Base-by-base conservation (phyloP, 2,888 invertebrate species). In the Julus scandinavius region DNA sequence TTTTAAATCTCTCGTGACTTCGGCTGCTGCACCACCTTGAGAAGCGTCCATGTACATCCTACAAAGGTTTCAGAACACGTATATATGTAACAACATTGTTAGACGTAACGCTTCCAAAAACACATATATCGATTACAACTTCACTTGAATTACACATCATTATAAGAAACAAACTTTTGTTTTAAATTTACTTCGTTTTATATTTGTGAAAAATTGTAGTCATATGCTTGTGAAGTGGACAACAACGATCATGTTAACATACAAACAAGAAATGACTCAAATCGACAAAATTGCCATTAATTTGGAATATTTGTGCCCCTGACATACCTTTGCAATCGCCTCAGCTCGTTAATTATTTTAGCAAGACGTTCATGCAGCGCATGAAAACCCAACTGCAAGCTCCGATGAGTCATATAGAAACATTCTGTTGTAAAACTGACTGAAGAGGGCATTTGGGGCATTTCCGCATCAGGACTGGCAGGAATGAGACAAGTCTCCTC, bases 351-450 rank as follows among this genome's bases (percentile, higher is more conserved):
- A 91, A 95, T 96, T 90, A 93, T 91, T 91, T 93, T 93, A 40
- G 93, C 90, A 87, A 94, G 92, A 90, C 93, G 94, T 91, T 94
- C 93, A 89, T 93, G 91, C 17, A 93, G 92, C 50, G 91, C 91
- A 88, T 92, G 92, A 90, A 93, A 92, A 0, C 96, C 95, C 88
- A 98, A 94, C 92, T 97, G 96, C 88, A 98, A 94, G 87, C 97
- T 95, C 91, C 96, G 95, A 92, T 98, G 98, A 0, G 97, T 96
- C 94, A 98, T 94, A 92, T 95, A 98, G 92, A 98, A 98, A 91
- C 97, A 96, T 92, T 98, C 97, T 0, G 97, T 97, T 17, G 97
- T 95, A 92, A 98, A 98, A 91, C 95, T 96, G 91, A 95, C 97
- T 29, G 87, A 63, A 50, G 45, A 7, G 45, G 7, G 45, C 45